Evolutionary conservation across 2,113 vertebrate species (phyloP).

Genomic region (Pica pica): DNA sequence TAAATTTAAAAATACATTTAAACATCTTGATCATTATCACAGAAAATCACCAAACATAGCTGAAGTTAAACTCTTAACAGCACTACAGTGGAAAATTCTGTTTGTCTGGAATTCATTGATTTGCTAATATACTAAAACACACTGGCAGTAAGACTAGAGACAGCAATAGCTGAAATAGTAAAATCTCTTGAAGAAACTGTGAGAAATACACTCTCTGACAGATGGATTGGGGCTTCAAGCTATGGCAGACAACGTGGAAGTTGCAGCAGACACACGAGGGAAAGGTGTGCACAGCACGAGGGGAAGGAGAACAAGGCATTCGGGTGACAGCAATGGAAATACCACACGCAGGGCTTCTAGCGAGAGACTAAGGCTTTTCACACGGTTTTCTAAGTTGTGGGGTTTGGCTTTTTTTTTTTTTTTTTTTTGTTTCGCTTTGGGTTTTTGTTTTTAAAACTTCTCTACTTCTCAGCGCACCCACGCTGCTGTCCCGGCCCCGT

Average conservation of each 20-base stretch:
- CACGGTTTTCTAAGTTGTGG: accelerated
- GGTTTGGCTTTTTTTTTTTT: background rate
- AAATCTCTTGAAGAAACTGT: background rate
- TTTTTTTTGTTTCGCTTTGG: background rate
- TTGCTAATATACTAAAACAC: background rate
- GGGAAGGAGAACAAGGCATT: background rate
- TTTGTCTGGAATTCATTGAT: background rate
- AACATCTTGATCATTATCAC: background rate
- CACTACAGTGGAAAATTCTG: background rate
- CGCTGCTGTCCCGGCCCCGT: accelerated
- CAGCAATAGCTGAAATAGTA: background rate
- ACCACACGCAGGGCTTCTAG: too few species aligned
- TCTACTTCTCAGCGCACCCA: accelerated
- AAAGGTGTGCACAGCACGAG: background rate
- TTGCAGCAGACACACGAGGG: accelerated
- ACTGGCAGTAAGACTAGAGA: background rate
- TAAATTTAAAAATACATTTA: background rate
- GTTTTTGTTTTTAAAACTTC: background rate
- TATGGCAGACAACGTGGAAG: background rate
- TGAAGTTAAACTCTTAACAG: background rate
- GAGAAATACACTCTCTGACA: background rate
- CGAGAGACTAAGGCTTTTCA: background rate
- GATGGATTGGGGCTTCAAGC: background rate
- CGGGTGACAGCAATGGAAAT: accelerated
- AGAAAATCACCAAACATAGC: background rate